phyloP scores from a whole-genome alignment of 2,888 invertebrate species.

The Tridacna crocea region DNA sequence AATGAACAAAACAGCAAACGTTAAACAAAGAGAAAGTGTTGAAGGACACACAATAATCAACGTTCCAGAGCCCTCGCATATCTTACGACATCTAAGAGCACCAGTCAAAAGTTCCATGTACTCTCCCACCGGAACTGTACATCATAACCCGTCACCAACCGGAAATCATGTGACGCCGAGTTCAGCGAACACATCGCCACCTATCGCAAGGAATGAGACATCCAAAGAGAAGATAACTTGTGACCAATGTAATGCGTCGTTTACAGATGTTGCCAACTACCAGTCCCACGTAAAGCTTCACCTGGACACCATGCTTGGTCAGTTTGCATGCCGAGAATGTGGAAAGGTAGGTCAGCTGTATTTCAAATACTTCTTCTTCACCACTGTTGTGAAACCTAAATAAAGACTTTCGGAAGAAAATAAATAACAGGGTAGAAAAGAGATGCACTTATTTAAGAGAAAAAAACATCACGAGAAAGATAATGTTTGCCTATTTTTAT shows the following conservation, averaged over 20 bases:
- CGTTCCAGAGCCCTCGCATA: slow-evolving; percentile 54
- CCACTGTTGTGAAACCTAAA: too few species aligned
- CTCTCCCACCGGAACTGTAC: slow-evolving; percentile 44
- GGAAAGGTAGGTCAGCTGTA: slow-evolving; percentile 71
- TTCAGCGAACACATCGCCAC: slow-evolving; percentile 40
- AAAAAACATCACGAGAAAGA: too few species aligned
- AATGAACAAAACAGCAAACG: neutral
- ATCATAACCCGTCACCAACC: slow-evolving; percentile 28
- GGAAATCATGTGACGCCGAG: slow-evolving; percentile 24
- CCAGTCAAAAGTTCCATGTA: slow-evolving; percentile 29
- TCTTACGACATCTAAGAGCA: slow-evolving; percentile 50
- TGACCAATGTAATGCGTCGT: slow-evolving; percentile 81
- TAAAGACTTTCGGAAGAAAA: too few species aligned
- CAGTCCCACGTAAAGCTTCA: slow-evolving; percentile 79
- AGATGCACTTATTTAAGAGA: too few species aligned
- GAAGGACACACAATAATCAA: slow-evolving; percentile 55
- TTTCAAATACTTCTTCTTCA: too few species aligned
- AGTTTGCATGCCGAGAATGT: slow-evolving; percentile 86
- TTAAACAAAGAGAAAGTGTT: slow-evolving; percentile 17
- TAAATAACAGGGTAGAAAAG: too few species aligned
- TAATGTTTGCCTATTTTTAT: too few species aligned
- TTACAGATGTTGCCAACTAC: slow-evolving; percentile 75
- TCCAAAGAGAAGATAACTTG: slow-evolving; percentile 70
- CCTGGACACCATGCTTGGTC: slow-evolving; percentile 64
- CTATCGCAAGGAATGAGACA: slow-evolving; percentile 30